Conservation (phyloP, 2,888 invertebrate species). For the Argyresthia albistria region DNA sequence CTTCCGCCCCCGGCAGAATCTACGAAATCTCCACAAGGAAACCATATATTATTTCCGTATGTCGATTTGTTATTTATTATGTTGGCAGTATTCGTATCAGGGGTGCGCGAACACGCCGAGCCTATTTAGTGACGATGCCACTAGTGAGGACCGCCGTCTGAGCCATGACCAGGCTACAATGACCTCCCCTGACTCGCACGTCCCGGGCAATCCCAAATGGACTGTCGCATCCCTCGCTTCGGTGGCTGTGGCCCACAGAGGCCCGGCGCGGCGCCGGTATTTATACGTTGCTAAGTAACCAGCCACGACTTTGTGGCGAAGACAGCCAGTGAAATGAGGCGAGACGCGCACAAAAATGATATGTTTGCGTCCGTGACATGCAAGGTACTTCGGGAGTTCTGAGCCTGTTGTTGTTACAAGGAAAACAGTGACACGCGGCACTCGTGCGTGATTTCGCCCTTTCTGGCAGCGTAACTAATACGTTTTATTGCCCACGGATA, state of each 20-base stretch:
- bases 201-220: conserved; percentile 12
- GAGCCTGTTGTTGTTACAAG: conserved; percentile 26
- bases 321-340: conserved; percentile 50
- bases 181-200: conserved; percentile 37
- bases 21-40: conserved; percentile 49
- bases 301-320: conserved; percentile 47
- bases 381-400: conserved; percentile 30
- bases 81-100: conserved; percentile 65
- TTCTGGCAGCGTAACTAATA: conserved; percentile 24
- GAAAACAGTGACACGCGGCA: conserved; percentile 34
- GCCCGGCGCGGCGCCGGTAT: conserved; percentile 44
- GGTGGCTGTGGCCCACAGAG: conserved; percentile 34
- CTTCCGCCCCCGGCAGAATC: conserved; percentile 26
- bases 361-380: conserved; percentile 44
- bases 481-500: conserved; percentile 22
- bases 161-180: conserved; percentile 31
- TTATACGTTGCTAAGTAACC: conserved; percentile 53
- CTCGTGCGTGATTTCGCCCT: conserved; percentile 28
- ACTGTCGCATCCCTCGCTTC: conserved; percentile 34
- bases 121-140: conserved; percentile 62
- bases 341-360: conserved; percentile 48
- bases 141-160: conserved; percentile 42
- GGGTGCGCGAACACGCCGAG: conserved; percentile 58
- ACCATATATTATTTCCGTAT: conserved; percentile 63
- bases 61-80: conserved; percentile 71